Evolutionary conservation across 2,113 vertebrate genomes (phyloP), one percentile per base, ranked within the genome.

Genomic region (Eleginops maclovinus): DNA sequence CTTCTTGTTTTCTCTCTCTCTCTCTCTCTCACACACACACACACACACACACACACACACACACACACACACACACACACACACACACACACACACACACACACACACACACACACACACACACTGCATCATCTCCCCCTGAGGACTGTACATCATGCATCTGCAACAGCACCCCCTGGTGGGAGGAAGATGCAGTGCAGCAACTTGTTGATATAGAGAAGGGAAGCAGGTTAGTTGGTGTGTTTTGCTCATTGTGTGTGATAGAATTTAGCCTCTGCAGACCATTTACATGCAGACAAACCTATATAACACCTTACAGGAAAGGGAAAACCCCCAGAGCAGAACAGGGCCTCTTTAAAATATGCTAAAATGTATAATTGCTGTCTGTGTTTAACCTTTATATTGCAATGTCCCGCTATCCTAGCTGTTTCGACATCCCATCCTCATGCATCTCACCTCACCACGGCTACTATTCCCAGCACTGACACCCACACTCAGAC

Each of bases 121-220:
- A 7, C 22, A 41, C n/a, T n/a, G n/a, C 15, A 44, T 1, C 50
- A 67, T 41, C 67, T 24, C 46, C 49, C 43, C 17, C 43, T 79
- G 21, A 68, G 79, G 59, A 16, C 26, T 83, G 40, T 24, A 53
- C 65, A 59, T 54, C 51, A 72, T 41, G 43, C 54, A 64, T 64
- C 75, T 71, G 81, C 83, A 74, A 70, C 85, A 91, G 92, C 91
- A 65, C 85, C 88, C 81, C 87, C 91, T 91, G 81, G 69, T 92
- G 91, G 51, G 55, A n/a, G 6, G 11, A 59, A 74, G 47, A 68
- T 22, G 68, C 55, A 72, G 24, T 50, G 63, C 76, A 61, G 11
- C 47, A 68, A 26, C 24, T 14, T 54, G 40, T 70, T 43, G 19
- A 50, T 9, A 22, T 7, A 36, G 24, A 72, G 22, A 40, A 26